Conservation (phyloP, 2,888 invertebrate species). For the Drosophila lutescens region DNA sequence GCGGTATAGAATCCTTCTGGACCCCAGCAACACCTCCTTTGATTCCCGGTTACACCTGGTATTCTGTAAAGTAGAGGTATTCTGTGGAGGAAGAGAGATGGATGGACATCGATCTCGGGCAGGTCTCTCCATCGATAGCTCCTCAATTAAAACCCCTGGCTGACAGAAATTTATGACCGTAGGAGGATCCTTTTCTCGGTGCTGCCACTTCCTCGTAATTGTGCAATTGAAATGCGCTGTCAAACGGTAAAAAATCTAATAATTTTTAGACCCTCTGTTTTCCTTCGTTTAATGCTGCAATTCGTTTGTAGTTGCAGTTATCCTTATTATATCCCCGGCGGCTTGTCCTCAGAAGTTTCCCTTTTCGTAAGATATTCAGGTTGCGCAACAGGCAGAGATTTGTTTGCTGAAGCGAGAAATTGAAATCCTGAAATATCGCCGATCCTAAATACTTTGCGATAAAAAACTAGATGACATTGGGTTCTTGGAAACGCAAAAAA, state of each 20-base stretch:
- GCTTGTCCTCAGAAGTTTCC: slow-evolving; percentile 37
- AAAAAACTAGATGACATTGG: slow-evolving; percentile 6
- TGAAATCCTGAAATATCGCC: slow-evolving; percentile 41
- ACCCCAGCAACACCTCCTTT: slow-evolving; percentile 60
- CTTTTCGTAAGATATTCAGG: slow-evolving; percentile 17
- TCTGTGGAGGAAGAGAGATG: slow-evolving; percentile 33
- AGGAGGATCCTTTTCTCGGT: slow-evolving; percentile 21
- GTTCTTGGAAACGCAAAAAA: slow-evolving; percentile 7
- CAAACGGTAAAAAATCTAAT: slow-evolving; percentile 70
- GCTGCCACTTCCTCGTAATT: slow-evolving; percentile 71
- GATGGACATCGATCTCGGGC: slow-evolving; percentile 45
- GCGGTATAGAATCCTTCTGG: slow-evolving; percentile 22
- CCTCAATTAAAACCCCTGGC: slow-evolving; percentile 72
- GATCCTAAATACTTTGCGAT: slow-evolving; percentile 22
- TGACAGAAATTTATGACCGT: slow-evolving; percentile 75
- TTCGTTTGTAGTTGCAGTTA: slow-evolving; percentile 51
- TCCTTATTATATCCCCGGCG: slow-evolving; percentile 31
- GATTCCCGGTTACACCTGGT: slow-evolving; percentile 72
- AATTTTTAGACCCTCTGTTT: slow-evolving; percentile 59
- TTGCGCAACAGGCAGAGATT: slow-evolving; percentile 66
- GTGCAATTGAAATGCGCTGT: slow-evolving; percentile 56
- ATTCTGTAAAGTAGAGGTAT: slow-evolving; percentile 38
- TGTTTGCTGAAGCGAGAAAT: slow-evolving; percentile 54
- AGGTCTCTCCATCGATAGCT: slow-evolving; percentile 53
- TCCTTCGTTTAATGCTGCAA: slow-evolving; percentile 36